Evolutionary conservation across 2,888 invertebrate species (phyloP).

Genomic region (Polyommatus icarus): DNA sequence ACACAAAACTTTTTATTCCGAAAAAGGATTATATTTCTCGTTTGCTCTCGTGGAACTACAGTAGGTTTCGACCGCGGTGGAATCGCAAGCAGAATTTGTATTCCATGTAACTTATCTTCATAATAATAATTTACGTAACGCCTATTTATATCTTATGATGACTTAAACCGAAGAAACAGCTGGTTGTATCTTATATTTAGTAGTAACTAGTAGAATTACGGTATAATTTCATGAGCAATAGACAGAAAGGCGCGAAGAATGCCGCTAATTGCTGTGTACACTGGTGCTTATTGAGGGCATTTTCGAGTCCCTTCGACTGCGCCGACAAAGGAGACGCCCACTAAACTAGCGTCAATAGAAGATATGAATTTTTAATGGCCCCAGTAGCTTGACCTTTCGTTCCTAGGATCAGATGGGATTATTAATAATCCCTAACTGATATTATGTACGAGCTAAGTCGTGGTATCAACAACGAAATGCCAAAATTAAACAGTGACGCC

Average conservation of each 20-base stretch:
- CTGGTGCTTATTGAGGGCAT: conserved; percentile 72
- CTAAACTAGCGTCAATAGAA: conserved; percentile 41
- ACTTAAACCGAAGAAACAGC: not conserved
- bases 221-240: conserved; percentile 38
- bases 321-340: conserved; percentile 50
- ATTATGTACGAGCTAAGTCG: not conserved
- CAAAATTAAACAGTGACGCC: too few relatives aligned
- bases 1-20: too few relatives aligned
- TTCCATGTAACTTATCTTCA: not conserved
- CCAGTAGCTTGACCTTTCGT: not conserved
- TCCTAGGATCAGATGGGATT: not conserved
- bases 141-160: not conserved
- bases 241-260: conserved; percentile 56
- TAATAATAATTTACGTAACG: not conserved
- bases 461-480: too few relatives aligned
- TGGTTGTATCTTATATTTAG: not conserved
- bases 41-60: too few relatives aligned
- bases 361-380: conserved; percentile 6
- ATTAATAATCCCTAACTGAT: not conserved
- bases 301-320: conserved; percentile 61
- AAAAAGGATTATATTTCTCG: too few relatives aligned
- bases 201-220: conserved; percentile 31
- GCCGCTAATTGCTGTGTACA: conserved; percentile 69
- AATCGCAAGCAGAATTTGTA: too few relatives aligned
- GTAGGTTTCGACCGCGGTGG: too few relatives aligned